These are phyloP conservation scores for Cercopithecus neglectus DNA, from an alignment of 2,797 vertebrate genomes.

Conservation along the genomic window DNA sequence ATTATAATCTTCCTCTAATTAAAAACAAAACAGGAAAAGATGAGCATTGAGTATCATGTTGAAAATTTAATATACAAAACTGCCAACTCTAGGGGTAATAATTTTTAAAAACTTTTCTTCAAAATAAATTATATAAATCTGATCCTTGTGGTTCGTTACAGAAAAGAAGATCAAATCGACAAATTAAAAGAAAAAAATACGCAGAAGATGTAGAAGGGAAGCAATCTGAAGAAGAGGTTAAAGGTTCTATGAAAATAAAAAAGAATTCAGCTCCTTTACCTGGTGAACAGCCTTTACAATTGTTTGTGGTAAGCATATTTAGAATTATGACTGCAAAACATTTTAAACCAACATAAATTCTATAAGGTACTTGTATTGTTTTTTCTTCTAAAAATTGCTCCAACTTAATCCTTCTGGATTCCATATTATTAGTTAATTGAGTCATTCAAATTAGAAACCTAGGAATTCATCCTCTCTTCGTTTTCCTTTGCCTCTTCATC, in stretches of 20 bases:
- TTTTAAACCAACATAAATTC: constrained; percentile 4
- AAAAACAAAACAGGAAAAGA: neutral
- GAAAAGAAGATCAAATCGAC: constrained; percentile 98
- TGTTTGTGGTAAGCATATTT: constrained; percentile 93
- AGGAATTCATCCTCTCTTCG: neutral
- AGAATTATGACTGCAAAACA: neutral
- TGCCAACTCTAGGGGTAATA: neutral
- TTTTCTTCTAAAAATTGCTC: neutral
- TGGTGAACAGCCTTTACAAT: constrained; percentile 91
- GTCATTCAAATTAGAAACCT: neutral
- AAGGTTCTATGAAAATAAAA: constrained; percentile 93
- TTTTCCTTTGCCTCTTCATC: neutral
- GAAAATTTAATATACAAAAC: constrained; percentile 17
- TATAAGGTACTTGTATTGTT: neutral
- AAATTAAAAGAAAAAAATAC: constrained; percentile 98
- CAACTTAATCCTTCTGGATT: neutral
- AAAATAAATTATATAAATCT: constrained; percentile 51
- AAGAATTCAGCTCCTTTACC: constrained; percentile 87
- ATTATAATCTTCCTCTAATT: constrained; percentile 27
- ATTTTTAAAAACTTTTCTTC: constrained; percentile 8
- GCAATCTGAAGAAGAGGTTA: constrained; percentile 94
- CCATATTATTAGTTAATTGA: neutral
- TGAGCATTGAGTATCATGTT: neutral
- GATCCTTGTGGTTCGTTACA: constrained; percentile 78
- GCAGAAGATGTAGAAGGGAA: constrained; percentile 95